Evolutionary conservation across 92 coral and sea anemone species (phyloP).

Genomic region (Scolanthus callimorphus): DNA sequence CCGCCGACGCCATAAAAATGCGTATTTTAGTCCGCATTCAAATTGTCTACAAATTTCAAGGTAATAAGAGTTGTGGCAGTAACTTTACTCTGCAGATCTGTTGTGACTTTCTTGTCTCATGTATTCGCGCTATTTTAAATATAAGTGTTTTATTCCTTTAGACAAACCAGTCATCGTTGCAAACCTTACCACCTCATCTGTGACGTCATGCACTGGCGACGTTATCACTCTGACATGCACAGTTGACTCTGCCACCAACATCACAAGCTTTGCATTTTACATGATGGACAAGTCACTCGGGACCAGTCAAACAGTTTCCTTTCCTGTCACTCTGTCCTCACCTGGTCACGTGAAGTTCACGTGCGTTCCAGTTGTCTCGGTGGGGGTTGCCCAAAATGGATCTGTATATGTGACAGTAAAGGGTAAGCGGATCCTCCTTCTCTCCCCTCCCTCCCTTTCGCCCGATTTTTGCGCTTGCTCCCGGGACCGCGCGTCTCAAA

Average conservation of each 20-base stretch:
- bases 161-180: not conserved
- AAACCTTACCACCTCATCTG: not conserved
- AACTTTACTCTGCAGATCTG: too few species aligned
- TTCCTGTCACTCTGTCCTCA: not conserved
- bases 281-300: not conserved
- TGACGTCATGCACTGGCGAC: not conserved
- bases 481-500: too few species aligned
- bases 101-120: too few species aligned
- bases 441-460: too few species aligned
- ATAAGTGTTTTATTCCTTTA: too few species aligned
- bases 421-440: not conserved
- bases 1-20: too few species aligned
- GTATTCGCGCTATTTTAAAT: too few species aligned
- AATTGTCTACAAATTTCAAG: too few species aligned
- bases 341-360: not conserved
- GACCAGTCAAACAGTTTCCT: not conserved
- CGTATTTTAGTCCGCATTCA: too few species aligned
- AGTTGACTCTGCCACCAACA: not conserved
- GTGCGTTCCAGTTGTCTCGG: not conserved
- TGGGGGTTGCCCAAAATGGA: not conserved
- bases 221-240: constrained; percentile 1
- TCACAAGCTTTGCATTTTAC: constrained; percentile 4
- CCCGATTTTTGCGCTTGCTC: too few species aligned
- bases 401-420: not conserved
- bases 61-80: too few species aligned